Base-by-base conservation (phyloP, 2,113 vertebrate species). In the Monarcha castaneiventris region DNA sequence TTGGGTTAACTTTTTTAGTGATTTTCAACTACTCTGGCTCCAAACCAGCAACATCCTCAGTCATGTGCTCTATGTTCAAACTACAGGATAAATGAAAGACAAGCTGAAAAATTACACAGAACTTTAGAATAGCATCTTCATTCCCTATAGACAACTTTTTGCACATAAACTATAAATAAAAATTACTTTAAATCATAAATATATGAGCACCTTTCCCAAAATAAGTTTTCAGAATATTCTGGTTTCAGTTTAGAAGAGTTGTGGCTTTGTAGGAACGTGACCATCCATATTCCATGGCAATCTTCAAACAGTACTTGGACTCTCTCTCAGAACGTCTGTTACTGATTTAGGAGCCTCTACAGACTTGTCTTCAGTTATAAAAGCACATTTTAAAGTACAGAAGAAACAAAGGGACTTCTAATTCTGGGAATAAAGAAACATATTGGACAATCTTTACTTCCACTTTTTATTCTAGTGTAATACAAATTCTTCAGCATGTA, bases 311-410 rank as follows among this genome's bases (percentile, higher is more conserved):
- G 83, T 39, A 81, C 59, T 93, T 93, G 86, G 76, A 92, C 51
- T 77, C 39, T 51, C 32, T 71, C 63, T 84, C 55, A 92, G 72
- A 93, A 78, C 8, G 63, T 48, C 90, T 94, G 83, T 55, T 94
- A 90, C 80, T 89, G 86, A 94, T 94, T 97, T 93, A 94, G 56
- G 32, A 92, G 64, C 43, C 80, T 93, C 94, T 67, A 35, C 32
- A 91, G 93, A 87, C 52, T 89, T 89, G 90, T 93, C 86, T 92
- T 89, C 68, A 89, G 86, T 71, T 94, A 96, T 68, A 94, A 93
- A 92, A 90, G 44, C 52, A 81, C 29, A 91, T 86, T 87, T 93
- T 67, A 43, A 95, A 52, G 7, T 44, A 81, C 68, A 95, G 84
- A 90, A 88, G 63, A 92, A 96, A 92, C 55, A 96, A 95, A 72